Percentiles rank a stretch among this genome's conserved stretches.
phyloP scores from a whole-genome alignment of 2,888 invertebrate genomes.

The Eupithecia abbreviata region DNA sequence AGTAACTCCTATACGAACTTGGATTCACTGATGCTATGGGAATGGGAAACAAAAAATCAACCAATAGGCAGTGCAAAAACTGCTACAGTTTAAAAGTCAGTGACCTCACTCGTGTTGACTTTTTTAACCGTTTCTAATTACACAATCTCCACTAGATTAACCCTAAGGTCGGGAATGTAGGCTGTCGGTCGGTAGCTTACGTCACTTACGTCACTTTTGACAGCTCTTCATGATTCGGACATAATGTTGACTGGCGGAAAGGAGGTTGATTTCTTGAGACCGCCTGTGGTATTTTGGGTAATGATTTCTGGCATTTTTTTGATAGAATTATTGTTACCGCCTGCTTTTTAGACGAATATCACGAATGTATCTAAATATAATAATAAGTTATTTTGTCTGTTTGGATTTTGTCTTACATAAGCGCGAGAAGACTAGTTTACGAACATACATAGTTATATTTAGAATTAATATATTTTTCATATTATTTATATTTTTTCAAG shows the following conservation, averaged over 20 bases:
- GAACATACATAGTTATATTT: not conserved
- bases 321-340: not conserved
- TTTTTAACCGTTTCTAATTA: constrained; percentile 49
- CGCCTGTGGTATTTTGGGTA: constrained; percentile 47
- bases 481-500: too few species aligned
- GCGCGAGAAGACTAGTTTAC: not conserved
- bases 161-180: constrained; percentile 53
- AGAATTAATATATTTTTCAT: too few species aligned
- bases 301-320: constrained; percentile 46
- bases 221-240: constrained; percentile 72
- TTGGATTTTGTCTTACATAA: not conserved
- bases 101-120: constrained; percentile 40
- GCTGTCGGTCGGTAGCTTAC: constrained; percentile 68
- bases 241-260: constrained; percentile 68
- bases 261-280: constrained; percentile 55
- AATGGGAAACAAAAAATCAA: not conserved
- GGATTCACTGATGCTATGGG: not conserved
- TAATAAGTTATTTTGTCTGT: not conserved
- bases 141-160: constrained; percentile 57
- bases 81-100: constrained; percentile 28
- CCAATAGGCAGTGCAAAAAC: constrained; percentile 31
- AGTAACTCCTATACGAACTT: not conserved
- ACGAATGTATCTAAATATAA: too few species aligned
- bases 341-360: not conserved
- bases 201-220: constrained; percentile 62